Evolutionary conservation across 30 jellyfish, hydroid and myxozoan genomes (phyloP).

Genomic region (Mastigias papua): DNA sequence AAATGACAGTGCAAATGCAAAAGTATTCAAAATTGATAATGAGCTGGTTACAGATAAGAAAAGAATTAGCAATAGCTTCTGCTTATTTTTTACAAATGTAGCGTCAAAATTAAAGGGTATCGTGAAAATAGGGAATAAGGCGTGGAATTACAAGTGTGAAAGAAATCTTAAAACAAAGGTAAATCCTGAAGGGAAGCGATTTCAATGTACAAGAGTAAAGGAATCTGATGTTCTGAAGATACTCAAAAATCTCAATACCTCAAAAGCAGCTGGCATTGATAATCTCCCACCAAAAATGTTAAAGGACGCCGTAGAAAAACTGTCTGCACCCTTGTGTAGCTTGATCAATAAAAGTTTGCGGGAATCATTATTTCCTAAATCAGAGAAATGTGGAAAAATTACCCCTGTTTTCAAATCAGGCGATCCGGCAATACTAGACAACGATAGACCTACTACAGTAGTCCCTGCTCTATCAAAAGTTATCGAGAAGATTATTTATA

Average conservation of each 20-base stretch:
- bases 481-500: conserved; percentile 17
- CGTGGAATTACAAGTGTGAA: conserved; percentile 39
- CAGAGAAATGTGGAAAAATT: conserved; percentile 58
- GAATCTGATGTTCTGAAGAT: conserved; percentile 42
- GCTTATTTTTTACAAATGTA: conserved; percentile 54
- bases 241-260: conserved; percentile 14
- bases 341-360: conserved; percentile 36
- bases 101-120: conserved; percentile 25
- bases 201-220: conserved; percentile 35
- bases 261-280: conserved; percentile 59
- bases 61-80: conserved; percentile 39
- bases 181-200: conserved; percentile 50
- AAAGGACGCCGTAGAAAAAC: conserved; percentile 60
- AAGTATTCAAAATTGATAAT: conserved; percentile 15
- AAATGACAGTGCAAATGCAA: conserved; percentile 48
- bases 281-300: conserved; percentile 56
- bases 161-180: conserved; percentile 36
- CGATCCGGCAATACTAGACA: conserved; percentile 3
- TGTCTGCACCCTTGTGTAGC: conserved; percentile 34
- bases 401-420: conserved; percentile 52
- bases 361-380: conserved; percentile 47
- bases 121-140: conserved; percentile 6
- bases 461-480: conserved; percentile 15
- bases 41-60: conserved; percentile 26
- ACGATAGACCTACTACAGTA: conserved; percentile 29